Base-by-base conservation (phyloP, 2,888 invertebrate genomes). In the Heliconius charithonia region DNA sequence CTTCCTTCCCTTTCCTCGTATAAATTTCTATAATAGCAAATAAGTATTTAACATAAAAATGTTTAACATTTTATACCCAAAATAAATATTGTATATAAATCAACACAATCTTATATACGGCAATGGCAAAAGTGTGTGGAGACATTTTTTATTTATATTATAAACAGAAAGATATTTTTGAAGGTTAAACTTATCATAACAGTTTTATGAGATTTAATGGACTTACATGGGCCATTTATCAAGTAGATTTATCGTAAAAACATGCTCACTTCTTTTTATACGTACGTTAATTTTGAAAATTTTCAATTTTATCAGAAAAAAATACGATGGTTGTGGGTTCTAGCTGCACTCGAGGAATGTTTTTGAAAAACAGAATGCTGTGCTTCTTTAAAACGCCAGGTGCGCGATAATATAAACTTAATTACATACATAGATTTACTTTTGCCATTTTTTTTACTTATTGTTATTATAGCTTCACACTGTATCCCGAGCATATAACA, bases 1-100 rank as follows among this genome's bases (percentile, higher is more conserved):
- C 96, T 91, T 80, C 93, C 90, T 79, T 92, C 92, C 45, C 88
- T 85, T 87, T 88, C 95, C 85, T 88, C 95, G 83, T 89, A 95
- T 87, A 92, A 83, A 79, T 82, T 84, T 70, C 84, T 85, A 70
- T 29, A 73, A 41, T 71, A n/a, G 27, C 10, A 7, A 32, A 32
- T 59, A 56, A 59, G 22, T 59, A 22, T 9, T 51, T 29, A n/a
- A 29, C 12, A 67, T 37, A 37, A 67, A 25, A 16, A 13, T 7
- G 13, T 41, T 67, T 25, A 3, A 69, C 3, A 25, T n/a, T 69
- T 25, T 67, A 0, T 45, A 67, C n/a, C 25, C 16, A 69, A 41
- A 25, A 67, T 37, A 69, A 69, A 25, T 69, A 41, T 25, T 69
- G 41, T 16, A 9, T 25, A 69, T 69, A 41, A 41, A 41, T 69